These are phyloP conservation scores for Halcyon senegalensis DNA, from an alignment of 2,113 vertebrate genomes.

Conservation along the genomic window DNA sequence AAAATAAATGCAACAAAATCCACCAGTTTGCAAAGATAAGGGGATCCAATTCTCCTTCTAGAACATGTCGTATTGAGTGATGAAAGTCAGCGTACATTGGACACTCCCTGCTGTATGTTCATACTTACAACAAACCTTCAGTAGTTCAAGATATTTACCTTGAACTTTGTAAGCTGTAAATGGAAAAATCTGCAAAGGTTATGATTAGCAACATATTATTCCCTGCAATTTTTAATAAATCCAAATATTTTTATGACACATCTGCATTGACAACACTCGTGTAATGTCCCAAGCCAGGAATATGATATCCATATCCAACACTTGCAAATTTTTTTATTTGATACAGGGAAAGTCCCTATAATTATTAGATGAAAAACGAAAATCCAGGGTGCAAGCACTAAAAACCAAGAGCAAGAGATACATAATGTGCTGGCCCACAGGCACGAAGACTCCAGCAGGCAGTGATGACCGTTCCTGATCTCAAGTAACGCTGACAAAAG, in stretches of 20 bases:
- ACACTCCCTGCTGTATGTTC: neutral
- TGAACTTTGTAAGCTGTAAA: neutral
- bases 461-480: neutral
- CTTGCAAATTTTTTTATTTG: neutral
- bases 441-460: neutral
- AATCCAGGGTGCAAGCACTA: neutral
- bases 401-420: neutral
- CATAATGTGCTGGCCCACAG: neutral
- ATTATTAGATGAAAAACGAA: neutral
- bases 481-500: neutral
- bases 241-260: neutral
- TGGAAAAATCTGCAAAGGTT: neutral
- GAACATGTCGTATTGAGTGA: neutral
- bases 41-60: neutral
- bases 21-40: neutral
- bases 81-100: neutral
- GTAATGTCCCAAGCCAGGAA: neutral
- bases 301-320: neutral
- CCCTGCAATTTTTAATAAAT: neutral
- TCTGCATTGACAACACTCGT: neutral
- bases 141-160: neutral
- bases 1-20: neutral
- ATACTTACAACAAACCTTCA: neutral
- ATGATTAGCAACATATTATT: neutral
- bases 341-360: neutral